Percentiles rank a stretch among this genome's conserved stretches.
Evolutionary conservation across 1,140 invertebrate genomes (phyloP).

Genomic region (Drosophila chauvacae): DNA sequence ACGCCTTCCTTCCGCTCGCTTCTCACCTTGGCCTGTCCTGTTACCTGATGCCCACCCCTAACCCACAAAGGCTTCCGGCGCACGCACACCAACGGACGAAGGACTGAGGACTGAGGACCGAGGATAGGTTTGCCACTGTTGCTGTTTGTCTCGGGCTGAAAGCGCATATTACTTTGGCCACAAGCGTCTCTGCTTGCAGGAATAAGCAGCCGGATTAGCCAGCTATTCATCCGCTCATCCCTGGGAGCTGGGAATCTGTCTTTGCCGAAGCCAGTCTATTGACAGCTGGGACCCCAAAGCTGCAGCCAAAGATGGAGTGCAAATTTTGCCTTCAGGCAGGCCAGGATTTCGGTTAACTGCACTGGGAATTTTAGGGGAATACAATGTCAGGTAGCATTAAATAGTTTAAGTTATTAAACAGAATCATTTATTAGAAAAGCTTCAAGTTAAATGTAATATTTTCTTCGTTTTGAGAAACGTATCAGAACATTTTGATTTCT

Average conservation of each 20-base stretch:
- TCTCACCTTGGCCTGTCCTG: constrained; percentile 34
- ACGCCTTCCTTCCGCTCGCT: constrained; percentile 1
- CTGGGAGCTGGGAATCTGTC: constrained; percentile 24
- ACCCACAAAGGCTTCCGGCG: constrained; percentile 75
- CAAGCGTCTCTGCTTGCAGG: constrained; percentile 53
- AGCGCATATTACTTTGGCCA: constrained; percentile 63
- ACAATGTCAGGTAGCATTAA: no score
- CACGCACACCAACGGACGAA: constrained; percentile 43
- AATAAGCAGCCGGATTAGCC: constrained; percentile 66
- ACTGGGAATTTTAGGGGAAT: not conserved
- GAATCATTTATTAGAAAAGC: not conserved
- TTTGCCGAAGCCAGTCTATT: constrained; percentile 33
- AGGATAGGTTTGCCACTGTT: constrained; percentile 31
- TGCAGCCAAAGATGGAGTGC: constrained; percentile 1
- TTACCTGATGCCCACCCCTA: constrained; percentile 28
- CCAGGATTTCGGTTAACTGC: not conserved
- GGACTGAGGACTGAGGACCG: no score
- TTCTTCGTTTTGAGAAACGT: no score
- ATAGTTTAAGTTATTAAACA: no score
- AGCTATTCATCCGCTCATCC: constrained; percentile 42
- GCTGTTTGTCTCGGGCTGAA: constrained; percentile 54
- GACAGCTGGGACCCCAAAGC: constrained; percentile 22
- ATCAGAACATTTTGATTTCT: no score
- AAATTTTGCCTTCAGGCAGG: not conserved
- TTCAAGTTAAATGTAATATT: no score